Evolutionary conservation across 2,888 invertebrate genomes (phyloP).

Genomic region (Dastarcus helophoroides): DNA sequence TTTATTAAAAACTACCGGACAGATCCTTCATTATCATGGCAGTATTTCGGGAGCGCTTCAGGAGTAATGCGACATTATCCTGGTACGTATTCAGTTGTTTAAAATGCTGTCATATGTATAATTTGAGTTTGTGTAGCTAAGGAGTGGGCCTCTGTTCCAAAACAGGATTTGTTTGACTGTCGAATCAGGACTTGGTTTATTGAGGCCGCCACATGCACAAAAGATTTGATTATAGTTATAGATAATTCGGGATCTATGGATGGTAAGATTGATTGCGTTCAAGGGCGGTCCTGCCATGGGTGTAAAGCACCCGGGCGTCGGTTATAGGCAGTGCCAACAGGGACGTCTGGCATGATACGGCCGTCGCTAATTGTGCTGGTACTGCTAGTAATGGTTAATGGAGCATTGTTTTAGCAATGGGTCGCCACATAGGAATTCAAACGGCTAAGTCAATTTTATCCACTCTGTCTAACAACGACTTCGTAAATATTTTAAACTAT

Average conservation of each 20-base stretch:
- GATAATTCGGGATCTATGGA: conserved; percentile 97
- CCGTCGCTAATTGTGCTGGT: too few species aligned
- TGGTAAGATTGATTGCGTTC: conserved; percentile 41
- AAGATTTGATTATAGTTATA: conserved; percentile 89
- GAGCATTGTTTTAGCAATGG: conserved; percentile 28
- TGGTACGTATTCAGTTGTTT: conserved; percentile 19
- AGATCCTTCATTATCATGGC: conserved; percentile 90
- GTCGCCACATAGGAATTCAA: conserved; percentile 63
- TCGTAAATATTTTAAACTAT: conserved; percentile 82
- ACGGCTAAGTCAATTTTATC: conserved; percentile 83
- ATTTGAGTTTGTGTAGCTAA: too few species aligned
- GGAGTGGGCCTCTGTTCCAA: conserved; percentile 48
- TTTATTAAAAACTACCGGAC: conserved; percentile 77
- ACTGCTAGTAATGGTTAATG: too few species aligned
- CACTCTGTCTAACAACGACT: conserved; percentile 96
- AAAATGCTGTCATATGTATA: too few species aligned
- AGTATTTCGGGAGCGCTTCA: conserved; percentile 91
- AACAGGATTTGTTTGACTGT: conserved; percentile 67
- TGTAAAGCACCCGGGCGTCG: too few species aligned
- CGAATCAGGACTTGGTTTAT: conserved; percentile 92
- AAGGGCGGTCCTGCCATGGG: too few species aligned
- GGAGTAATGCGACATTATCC: conserved; percentile 93
- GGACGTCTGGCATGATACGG: too few species aligned
- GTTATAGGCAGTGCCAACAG: too few species aligned
- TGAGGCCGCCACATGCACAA: conserved; percentile 94